Evolutionary conservation across 2,888 invertebrate genomes (phyloP).

Genomic region (Alviniconcha strummeri): DNA sequence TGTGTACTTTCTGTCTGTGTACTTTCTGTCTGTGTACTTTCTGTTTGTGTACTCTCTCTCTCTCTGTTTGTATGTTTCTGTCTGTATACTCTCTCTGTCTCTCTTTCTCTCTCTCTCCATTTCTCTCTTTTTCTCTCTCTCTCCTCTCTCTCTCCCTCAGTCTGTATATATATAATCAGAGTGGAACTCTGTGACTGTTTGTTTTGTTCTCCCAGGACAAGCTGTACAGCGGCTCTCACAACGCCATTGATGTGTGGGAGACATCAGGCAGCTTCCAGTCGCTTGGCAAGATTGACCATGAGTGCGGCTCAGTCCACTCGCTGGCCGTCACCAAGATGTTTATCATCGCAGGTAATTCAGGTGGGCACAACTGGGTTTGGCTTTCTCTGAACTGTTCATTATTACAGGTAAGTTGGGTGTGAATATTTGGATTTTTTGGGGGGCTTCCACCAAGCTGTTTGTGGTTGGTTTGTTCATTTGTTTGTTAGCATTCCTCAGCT

Average conservation of each 20-base stretch:
- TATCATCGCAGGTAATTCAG: constrained; percentile 65
- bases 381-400: background rate
- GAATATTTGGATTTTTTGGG: too few relatives aligned
- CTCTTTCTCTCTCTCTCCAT: too few relatives aligned
- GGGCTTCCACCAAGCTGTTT: too few relatives aligned
- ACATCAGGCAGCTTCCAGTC: constrained; percentile 58
- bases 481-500: too few relatives aligned
- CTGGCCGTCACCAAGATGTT: constrained; percentile 61
- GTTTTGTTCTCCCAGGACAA: constrained; percentile 53
- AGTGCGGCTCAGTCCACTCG: constrained; percentile 67
- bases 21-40: background rate
- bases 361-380: background rate
- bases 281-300: constrained; percentile 63
- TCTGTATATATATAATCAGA: too few relatives aligned
- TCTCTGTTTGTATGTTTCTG: too few relatives aligned
- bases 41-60: background rate
- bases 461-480: too few relatives aligned
- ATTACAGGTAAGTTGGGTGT: too few relatives aligned
- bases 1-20: background rate
- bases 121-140: background rate
- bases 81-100: too few relatives aligned
- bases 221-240: constrained; percentile 70
- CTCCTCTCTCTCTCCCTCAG: too few relatives aligned
- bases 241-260: constrained; percentile 69
- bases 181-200: background rate